Conservation (phyloP, 2,797 vertebrate species). For the Alosa sapidissima region DNA sequence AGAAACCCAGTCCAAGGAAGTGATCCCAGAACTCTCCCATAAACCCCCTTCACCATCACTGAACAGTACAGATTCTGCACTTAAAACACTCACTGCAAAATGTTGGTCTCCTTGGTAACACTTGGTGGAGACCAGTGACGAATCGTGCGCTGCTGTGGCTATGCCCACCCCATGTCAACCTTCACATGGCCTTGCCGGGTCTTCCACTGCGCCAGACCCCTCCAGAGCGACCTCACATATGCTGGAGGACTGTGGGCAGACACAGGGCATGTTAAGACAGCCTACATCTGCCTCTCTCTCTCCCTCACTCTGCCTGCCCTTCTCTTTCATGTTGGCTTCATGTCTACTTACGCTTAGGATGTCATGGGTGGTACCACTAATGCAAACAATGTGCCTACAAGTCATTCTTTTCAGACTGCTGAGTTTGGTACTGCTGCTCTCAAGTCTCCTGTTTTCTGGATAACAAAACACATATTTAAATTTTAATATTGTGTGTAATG, state of each 20-base stretch:
- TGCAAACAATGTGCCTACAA: not conserved
- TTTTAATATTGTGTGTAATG: not conserved
- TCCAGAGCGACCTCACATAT: no score
- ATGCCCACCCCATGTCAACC: not conserved
- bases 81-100: not conserved
- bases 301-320: no score
- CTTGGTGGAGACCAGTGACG: not conserved
- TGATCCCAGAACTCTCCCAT: not conserved
- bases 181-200: not conserved
- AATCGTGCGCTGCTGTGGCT: not conserved
- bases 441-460: not conserved
- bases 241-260: no score
- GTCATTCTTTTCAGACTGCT: not conserved
- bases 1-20: not conserved
- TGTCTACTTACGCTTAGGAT: not conserved
- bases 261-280: no score
- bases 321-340: not conserved
- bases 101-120: conserved; percentile 8
- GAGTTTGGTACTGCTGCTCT: not conserved
- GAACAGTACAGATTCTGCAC: not conserved
- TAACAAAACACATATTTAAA: not conserved
- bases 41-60: not conserved
- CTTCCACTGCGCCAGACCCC: not conserved
- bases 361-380: not conserved
- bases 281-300: no score